These are phyloP conservation scores for Xiphorhynchus erythropygius DNA, from an alignment of 2,797 vertebrate species.

Conservation along the genomic window DNA sequence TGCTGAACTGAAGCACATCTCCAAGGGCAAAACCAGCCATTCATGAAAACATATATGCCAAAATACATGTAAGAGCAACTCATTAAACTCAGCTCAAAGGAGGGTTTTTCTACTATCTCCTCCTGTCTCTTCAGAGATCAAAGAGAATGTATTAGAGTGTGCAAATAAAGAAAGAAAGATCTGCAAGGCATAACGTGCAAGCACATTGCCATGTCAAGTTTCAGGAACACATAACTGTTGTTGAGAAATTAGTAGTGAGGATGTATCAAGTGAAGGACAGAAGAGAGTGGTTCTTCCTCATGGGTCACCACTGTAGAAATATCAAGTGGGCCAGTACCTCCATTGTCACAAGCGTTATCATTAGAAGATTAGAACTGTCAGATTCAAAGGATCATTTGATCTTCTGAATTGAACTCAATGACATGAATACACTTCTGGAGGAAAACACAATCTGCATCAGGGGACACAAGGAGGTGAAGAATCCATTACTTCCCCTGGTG, in stretches of 20 bases:
- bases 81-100: background rate
- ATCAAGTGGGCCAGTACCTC: background rate
- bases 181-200: background rate
- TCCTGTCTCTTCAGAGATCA: background rate
- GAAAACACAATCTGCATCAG: background rate
- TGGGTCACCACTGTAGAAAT: background rate
- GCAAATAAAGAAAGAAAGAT: background rate
- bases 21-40: background rate
- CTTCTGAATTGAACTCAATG: background rate
- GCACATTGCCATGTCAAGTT: background rate
- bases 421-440: background rate
- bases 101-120: background rate
- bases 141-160: background rate
- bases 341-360: background rate
- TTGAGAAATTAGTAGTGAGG: background rate
- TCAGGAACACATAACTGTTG: background rate
- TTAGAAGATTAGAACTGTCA: background rate
- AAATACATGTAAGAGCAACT: background rate
- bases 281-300: background rate
- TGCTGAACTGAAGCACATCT: background rate
- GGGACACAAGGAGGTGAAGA: slow-evolving; percentile 4
- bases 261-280: background rate
- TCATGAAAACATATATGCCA: background rate
- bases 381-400: slow-evolving; percentile 14
- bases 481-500: slow-evolving; percentile 9